phyloP scores from a whole-genome alignment of 1,140 invertebrate species.

The Parasteatoda tepidariorum region DNA sequence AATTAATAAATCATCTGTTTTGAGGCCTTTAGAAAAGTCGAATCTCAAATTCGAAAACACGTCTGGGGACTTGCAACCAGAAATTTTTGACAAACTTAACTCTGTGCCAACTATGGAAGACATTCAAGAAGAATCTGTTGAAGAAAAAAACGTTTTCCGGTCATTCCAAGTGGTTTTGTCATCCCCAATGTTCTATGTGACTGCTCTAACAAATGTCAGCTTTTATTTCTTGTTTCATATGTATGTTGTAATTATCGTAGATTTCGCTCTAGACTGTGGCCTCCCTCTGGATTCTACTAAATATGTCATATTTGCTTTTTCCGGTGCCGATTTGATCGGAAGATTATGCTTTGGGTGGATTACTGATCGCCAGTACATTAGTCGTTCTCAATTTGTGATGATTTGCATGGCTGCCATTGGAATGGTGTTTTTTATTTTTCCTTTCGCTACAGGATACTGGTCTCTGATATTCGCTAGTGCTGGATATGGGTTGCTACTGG shows the following conservation, averaged over 20 bases:
- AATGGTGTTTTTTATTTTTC: conserved; percentile 35
- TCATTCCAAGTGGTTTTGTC: conserved; percentile 6
- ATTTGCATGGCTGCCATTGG: conserved; percentile 46
- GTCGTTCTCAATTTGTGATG: conserved; percentile 30
- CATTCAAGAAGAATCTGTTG: not conserved
- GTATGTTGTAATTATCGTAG: conserved; percentile 58
- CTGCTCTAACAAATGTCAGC: conserved; percentile 24
- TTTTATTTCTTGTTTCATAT: conserved; percentile 41
- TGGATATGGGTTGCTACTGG: conserved; percentile 44
- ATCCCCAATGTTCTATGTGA: conserved; percentile 36
- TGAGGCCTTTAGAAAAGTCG: conserved; percentile 16
- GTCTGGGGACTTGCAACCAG: not conserved
- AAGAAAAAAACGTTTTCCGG: not conserved
- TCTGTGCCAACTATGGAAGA: not conserved
- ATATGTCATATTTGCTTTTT: conserved; percentile 54
- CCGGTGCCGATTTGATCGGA: conserved; percentile 60
- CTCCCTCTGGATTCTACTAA: conserved; percentile 39
- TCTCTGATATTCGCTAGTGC: conserved; percentile 20
- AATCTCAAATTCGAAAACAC: not conserved
- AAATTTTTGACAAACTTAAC: not conserved
- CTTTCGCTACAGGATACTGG: conserved; percentile 19
- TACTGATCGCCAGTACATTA: conserved; percentile 50
- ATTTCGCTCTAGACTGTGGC: conserved; percentile 60
- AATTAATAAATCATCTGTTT: not conserved
- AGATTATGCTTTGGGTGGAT: conserved; percentile 55